Percentiles rank a stretch among this genome's conserved stretches.
Evolutionary conservation across 2,797 vertebrate genomes (phyloP).

Genomic region (Masticophis lateralis): DNA sequence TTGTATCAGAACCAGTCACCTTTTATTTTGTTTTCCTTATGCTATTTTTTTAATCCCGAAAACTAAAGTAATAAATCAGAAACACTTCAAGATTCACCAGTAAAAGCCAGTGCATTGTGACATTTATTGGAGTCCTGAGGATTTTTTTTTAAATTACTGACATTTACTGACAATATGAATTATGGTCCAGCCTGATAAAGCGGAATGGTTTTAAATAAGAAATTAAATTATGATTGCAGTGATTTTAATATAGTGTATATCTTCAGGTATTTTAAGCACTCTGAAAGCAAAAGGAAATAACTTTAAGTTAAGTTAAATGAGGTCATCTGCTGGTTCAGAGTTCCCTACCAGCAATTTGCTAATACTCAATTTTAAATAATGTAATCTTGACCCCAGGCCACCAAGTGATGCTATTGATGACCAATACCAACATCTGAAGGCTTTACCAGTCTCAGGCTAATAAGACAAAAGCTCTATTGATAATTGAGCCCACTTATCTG

Average conservation of each 20-base stretch:
- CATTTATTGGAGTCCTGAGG: background rate
- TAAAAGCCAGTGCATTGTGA: background rate
- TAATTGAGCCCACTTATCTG: background rate
- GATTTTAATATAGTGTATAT: background rate
- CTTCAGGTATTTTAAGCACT: background rate
- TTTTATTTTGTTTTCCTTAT: background rate
- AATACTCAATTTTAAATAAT: background rate
- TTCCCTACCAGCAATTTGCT: background rate
- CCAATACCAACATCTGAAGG: background rate
- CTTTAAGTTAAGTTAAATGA: background rate
- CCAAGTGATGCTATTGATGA: background rate
- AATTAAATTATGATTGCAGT: background rate
- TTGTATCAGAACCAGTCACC: background rate
- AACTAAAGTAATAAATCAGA: background rate
- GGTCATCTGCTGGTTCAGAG: background rate
- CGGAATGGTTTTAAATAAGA: background rate
- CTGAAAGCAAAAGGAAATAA: background rate
- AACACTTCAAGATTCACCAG: background rate
- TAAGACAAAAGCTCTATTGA: background rate
- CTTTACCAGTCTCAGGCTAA: background rate
- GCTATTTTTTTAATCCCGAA: background rate
- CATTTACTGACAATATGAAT: background rate
- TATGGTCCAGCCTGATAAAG: background rate
- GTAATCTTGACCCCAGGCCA: background rate
- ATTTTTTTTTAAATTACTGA: background rate